phyloP scores from a whole-genome alignment of 2,113 vertebrate genomes.

The Otocyon megalotis region DNA sequence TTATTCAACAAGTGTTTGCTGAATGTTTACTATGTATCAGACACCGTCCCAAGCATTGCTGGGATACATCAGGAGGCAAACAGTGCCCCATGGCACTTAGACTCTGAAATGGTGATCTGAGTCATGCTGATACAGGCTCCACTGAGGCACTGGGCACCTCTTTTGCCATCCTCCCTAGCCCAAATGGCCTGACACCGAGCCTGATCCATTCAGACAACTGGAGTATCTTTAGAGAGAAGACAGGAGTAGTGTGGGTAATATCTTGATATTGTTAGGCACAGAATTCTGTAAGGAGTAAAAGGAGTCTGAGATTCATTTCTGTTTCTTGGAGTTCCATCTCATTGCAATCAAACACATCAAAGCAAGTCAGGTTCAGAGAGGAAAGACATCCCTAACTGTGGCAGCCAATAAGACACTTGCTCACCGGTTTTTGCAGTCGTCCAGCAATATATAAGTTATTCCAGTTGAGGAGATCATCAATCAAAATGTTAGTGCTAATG shows the following conservation, averaged over 20 bases:
- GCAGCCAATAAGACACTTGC: slow-evolving; percentile 39
- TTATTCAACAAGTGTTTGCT: not conserved
- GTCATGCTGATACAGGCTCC: not conserved
- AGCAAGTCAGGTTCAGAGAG: not conserved
- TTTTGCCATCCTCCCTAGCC: not conserved
- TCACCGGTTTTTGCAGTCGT: slow-evolving; percentile 97
- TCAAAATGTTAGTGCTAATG: slow-evolving; percentile 92
- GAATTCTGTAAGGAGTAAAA: not conserved
- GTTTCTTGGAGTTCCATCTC: not conserved
- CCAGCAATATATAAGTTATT: slow-evolving; percentile 95
- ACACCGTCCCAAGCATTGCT: not conserved
- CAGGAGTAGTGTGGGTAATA: not conserved
- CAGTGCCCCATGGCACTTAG: fast-evolving
- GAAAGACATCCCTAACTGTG: not conserved
- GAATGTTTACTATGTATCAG: not conserved
- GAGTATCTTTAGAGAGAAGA: not conserved
- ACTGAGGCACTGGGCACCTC: not conserved
- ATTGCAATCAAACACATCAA: not conserved
- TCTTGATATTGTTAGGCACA: not conserved
- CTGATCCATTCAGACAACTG: not conserved
- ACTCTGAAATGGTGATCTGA: not conserved
- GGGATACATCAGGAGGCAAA: not conserved
- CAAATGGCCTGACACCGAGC: not conserved
- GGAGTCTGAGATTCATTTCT: not conserved
- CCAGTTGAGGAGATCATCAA: slow-evolving; percentile 96